phyloP scores from a whole-genome alignment of 2,113 vertebrate species.

The Brienomyrus brachyistius region DNA sequence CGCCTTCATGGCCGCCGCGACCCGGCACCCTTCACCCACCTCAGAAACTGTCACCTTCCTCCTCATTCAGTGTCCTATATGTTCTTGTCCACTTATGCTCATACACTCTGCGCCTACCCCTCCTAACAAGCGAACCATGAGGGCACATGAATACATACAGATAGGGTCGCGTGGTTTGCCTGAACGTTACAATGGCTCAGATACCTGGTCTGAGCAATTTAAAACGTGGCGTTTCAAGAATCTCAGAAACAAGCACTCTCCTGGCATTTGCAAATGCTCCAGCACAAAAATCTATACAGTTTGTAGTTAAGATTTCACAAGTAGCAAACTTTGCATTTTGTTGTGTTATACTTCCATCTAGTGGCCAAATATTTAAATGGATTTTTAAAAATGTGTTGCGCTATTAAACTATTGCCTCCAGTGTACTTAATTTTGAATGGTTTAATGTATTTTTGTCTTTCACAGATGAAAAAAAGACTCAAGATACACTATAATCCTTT shows the following conservation, averaged over 20 bases:
- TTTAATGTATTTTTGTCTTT: background rate
- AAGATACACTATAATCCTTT: constrained; percentile 45
- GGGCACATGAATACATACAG: background rate
- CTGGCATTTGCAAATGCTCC: background rate
- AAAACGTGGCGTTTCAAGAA: background rate
- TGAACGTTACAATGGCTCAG: background rate
- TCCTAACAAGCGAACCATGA: background rate
- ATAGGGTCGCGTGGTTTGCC: background rate
- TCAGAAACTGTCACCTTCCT: background rate
- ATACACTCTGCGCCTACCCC: background rate
- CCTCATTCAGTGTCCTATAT: background rate
- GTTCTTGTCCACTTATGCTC: background rate
- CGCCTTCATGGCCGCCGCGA: constrained; percentile 42
- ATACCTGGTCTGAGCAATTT: background rate
- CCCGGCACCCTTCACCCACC: background rate
- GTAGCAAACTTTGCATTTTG: background rate
- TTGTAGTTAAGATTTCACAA: background rate
- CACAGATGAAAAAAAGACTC: constrained; percentile 38
- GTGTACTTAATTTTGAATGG: background rate
- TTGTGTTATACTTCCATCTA: constrained; percentile 23
- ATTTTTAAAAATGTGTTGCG: background rate
- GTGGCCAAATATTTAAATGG: constrained; percentile 21
- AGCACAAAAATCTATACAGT: background rate
- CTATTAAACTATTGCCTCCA: background rate
- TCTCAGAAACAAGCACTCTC: background rate